A percentile compares a stretch with the other conserved stretches of the same genome.
These are phyloP conservation scores for Promerops cafer DNA, from an alignment of 2,113 vertebrate genomes.

Conservation along the genomic window DNA sequence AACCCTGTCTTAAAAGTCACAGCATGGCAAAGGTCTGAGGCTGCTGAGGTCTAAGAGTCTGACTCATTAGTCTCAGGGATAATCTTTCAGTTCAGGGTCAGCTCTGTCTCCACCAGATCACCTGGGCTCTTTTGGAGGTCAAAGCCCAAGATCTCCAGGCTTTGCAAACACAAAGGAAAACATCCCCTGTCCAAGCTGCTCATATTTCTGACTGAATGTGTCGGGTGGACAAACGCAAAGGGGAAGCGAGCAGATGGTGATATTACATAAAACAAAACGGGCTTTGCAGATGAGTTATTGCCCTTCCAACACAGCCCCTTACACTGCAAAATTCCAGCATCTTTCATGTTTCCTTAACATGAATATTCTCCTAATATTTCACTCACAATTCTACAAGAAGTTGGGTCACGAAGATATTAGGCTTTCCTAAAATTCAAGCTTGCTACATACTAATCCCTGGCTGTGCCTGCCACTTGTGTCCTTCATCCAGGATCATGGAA, in stretches of 20 bases:
- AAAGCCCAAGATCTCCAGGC: neutral
- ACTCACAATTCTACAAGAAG: neutral
- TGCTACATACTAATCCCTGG: neutral
- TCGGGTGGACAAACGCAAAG: neutral
- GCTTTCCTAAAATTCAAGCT: neutral
- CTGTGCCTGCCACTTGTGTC: neutral
- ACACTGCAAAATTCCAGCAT: neutral
- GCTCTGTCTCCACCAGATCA: neutral
- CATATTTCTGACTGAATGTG: neutral
- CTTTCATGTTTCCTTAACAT: neutral
- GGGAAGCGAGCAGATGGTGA: neutral
- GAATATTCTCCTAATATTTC: neutral
- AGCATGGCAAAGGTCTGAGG: neutral
- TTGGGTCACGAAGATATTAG: neutral
- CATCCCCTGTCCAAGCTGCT: neutral
- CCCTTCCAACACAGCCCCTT: neutral
- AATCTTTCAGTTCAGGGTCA: neutral
- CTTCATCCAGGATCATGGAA: neutral
- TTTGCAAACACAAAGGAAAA: neutral
- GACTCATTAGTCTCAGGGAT: neutral
- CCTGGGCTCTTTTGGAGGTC: neutral
- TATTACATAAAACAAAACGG: neutral
- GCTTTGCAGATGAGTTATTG: neutral
- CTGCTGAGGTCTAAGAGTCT: neutral
- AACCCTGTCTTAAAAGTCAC: neutral